Conservation (phyloP, 1,140 invertebrate species). For the Mizuhopecten yessoensis region DNA sequence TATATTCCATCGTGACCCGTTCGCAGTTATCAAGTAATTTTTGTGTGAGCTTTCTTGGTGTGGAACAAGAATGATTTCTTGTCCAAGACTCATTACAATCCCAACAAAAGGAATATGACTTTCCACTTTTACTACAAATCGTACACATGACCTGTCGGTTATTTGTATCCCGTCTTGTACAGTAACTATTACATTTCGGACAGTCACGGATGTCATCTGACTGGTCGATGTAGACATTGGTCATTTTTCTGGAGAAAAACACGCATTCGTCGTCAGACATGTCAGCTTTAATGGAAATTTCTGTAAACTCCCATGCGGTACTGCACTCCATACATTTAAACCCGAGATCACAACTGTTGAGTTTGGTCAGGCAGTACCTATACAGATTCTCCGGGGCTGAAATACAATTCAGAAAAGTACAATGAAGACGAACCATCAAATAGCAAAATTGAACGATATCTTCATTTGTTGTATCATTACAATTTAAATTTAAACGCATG, state of each 20-base stretch:
- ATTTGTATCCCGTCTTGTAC: neutral
- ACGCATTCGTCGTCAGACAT: neutral
- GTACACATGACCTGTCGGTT: neutral
- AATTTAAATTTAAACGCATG: too few relatives aligned
- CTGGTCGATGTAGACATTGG: neutral
- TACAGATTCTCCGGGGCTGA: neutral
- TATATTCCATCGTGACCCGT: neutral
- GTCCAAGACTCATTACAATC: neutral
- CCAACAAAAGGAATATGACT: neutral
- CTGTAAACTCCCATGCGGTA: neutral
- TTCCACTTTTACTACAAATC: neutral
- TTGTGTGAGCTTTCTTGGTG: neutral
- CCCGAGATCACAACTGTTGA: neutral
- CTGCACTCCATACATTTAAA: neutral
- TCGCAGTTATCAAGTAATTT: neutral
- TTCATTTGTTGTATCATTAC: too few relatives aligned
- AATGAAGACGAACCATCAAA: too few relatives aligned
- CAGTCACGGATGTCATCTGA: neutral
- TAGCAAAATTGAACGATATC: too few relatives aligned
- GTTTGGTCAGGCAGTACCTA: neutral
- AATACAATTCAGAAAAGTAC: neutral
- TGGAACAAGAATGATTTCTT: neutral
- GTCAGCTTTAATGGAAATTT: neutral
- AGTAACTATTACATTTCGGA: neutral
- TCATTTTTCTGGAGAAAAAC: neutral